phyloP scores from a whole-genome alignment of 2,113 vertebrate genomes.

The Gasterosteus nipponicus region DNA sequence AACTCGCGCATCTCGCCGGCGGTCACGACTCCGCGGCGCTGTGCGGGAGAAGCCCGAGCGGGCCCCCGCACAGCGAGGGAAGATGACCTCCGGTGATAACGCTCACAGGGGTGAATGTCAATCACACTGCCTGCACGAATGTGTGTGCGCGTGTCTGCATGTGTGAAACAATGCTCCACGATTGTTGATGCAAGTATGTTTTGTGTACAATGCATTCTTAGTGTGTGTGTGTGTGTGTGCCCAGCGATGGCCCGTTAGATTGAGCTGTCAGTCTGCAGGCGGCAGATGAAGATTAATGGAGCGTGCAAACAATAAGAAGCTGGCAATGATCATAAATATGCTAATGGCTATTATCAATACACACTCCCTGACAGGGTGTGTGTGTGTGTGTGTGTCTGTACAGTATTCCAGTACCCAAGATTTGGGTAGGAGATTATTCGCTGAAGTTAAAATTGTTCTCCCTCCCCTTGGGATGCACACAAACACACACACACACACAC shows the following conservation, averaged over 20 bases:
- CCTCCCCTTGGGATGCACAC: slow-evolving; percentile 70
- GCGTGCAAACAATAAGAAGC: slow-evolving; percentile 95
- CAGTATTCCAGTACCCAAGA: slow-evolving; percentile 61
- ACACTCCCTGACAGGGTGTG: slow-evolving; percentile 85
- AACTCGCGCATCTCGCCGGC: slow-evolving; percentile 73
- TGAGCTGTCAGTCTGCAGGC: slow-evolving; percentile 97
- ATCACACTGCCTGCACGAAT: slow-evolving; percentile 80
- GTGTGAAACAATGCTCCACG: slow-evolving; percentile 88
- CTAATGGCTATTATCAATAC: slow-evolving; percentile 93
- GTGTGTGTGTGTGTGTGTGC: slow-evolving; percentile 60
- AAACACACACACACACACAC: slow-evolving; percentile 14
- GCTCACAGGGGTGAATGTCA: slow-evolving; percentile 85
- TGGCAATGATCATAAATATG: slow-evolving; percentile 99
- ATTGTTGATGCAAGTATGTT: slow-evolving; percentile 82
- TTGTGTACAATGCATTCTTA: slow-evolving; percentile 59
- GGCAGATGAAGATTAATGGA: slow-evolving; percentile 99
- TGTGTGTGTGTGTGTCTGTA: slow-evolving; percentile 41
- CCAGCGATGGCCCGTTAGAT: slow-evolving; percentile 97
- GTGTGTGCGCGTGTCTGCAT: slow-evolving; percentile 64
- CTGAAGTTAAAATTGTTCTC: slow-evolving; percentile 79
- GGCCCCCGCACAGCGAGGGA: slow-evolving; percentile 90
- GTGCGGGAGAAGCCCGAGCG: slow-evolving; percentile 79
- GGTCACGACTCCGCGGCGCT: slow-evolving; percentile 73
- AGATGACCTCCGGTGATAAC: slow-evolving; percentile 92
- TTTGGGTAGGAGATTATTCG: slow-evolving; percentile 88